Conservation (phyloP, 2,113 vertebrate species). For the Pollimyrus isidori region DNA sequence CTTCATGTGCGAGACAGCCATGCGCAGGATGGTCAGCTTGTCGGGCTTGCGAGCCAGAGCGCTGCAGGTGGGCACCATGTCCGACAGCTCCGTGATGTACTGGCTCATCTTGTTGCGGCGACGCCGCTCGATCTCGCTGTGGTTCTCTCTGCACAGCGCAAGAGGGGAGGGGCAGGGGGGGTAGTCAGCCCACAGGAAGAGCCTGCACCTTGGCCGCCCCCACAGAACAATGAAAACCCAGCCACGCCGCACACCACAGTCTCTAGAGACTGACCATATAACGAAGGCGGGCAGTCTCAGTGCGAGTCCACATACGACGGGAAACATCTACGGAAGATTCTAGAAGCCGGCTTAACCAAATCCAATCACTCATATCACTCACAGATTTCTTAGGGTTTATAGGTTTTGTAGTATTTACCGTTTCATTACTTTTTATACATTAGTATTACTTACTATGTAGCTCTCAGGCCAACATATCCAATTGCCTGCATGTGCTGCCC, state of each 20-base stretch:
- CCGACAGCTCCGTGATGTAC: slow-evolving; percentile 96
- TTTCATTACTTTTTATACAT: background rate
- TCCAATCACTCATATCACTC: background rate
- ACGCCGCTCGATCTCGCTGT: slow-evolving; percentile 95
- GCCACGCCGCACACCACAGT: background rate
- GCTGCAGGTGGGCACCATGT: slow-evolving; percentile 98
- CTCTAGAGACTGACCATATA: background rate
- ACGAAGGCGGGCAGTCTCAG: background rate
- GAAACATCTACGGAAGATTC: background rate
- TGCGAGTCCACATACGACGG: background rate
- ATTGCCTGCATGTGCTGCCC: background rate
- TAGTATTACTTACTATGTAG: background rate
- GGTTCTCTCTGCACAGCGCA: slow-evolving; percentile 80
- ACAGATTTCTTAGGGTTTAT: background rate
- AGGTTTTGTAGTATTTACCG: background rate
- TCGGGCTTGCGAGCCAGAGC: slow-evolving; percentile 91
- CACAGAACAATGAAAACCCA: background rate
- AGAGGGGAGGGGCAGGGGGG: slow-evolving; percentile 46
- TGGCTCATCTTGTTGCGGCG: slow-evolving; percentile 98
- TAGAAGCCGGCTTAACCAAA: background rate
- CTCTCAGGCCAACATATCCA: background rate
- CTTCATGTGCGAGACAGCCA: slow-evolving; percentile 99
- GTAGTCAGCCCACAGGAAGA: background rate
- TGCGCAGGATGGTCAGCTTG: slow-evolving; percentile 95
- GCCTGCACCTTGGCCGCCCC: background rate